Evolutionary conservation across 35 echinoderm and acorn worm species (phyloP), one percentile per base, ranked within the genome.

Genomic region (Hemicentrotus pulcherrimus): DNA sequence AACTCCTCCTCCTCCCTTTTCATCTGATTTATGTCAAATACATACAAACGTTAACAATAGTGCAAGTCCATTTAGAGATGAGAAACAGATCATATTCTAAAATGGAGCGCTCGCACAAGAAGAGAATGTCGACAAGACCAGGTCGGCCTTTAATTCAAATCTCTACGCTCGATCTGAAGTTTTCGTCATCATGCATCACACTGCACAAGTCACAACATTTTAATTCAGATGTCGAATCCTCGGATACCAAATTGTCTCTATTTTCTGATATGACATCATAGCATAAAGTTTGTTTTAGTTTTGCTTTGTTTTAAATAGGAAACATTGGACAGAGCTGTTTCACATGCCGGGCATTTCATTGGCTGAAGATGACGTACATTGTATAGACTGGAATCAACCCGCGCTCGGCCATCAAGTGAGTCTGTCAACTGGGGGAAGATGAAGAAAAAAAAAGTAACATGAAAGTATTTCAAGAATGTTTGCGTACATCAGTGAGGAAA

Each of bases 191-290:
- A 78, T 78, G 18, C 65, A 78, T n/a, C 65, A 78, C 22, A 8
- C 65, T 78, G 65, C 65, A 78, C 65, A 78, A 22, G 65, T n/a
- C 65, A 78, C 7, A 78, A 78, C 28, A 78, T 78, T 78, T 41
- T 11, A 59, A 78, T 78, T 78, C 65, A 78, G 18, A 22, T 30
- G 65, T 78, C 22, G 65, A 78, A 78, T 78, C 28, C 65, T 78
- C 19, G 50, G 50, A 55, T 55, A 55, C 50, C 50, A 15, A 55
- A 55, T 78, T 22, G 65, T 78, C 65, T 55, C 15, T 78, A 78
- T 78, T 78, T n/a, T 78, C 65, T n/a, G 65, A 78, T 78, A 78
- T 78, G 65, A 78, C 65, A 78, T 78, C 65, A 78, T 78, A 78
- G 65, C 65, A 78, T 78, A n/a, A 16, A 78, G 65, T 78, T 78